Evolutionary conservation across 2,888 invertebrate genomes (phyloP), one percentile per base, ranked within the genome.

Genomic region (Alsophila aescularia): DNA sequence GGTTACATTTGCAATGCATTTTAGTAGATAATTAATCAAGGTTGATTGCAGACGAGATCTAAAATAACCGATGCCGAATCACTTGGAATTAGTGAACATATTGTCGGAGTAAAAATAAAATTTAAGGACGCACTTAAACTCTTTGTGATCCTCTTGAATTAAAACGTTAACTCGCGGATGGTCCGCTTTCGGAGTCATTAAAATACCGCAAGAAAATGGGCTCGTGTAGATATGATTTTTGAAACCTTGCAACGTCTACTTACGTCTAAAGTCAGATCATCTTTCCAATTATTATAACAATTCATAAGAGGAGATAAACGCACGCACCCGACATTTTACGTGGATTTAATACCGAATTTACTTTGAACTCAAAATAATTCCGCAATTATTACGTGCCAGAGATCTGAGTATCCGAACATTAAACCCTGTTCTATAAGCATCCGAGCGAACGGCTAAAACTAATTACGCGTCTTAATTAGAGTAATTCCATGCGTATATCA

Each of bases 401-500:
- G 67, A 70, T 66, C 61, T 54, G 53, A 66, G 65, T 70, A 75
- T 73, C 69, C 62, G 69, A 73, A 70, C 70, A 71, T 73, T 71
- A 75, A 67, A 63, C 69, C 58, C 68, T 50, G 80, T 79, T 78
- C 79, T 73, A 75, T 74, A 75, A 72, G 71, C 75, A 75, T 71
- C 75, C 62, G 58, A 55, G 66, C 62, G 63, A 75, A 71, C 70
- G 72, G 69, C 76, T 77, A 72, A 77, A 85, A 83, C 87, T 89
- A 90, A 90, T 88, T 87, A 86, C 75, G 72, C 74, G 76, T 82
- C 80, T 83, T 89, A 88, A 89, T 90, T 88, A 88, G 79, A 83
- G 83, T 85, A 89, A 88, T 83, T 84, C 76, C 69, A 61, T 68
- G 71, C 80, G 79, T 88, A 85, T 74, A 87, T 89, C 87, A 87